phyloP scores from a whole-genome alignment of 2,113 vertebrate genomes.

The Catharus minimus region DNA sequence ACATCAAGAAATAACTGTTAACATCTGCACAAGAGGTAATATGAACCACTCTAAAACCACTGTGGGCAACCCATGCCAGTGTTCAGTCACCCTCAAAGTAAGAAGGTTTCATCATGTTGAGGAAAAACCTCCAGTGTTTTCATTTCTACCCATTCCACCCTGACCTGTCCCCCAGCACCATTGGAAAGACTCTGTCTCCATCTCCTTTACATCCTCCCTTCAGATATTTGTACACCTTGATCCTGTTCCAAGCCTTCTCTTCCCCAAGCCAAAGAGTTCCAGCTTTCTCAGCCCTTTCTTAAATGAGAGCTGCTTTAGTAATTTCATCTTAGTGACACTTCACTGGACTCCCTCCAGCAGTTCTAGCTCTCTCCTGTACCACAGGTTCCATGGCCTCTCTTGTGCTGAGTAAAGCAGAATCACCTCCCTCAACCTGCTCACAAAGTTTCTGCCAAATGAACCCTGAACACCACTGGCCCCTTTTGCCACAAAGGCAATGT shows the following conservation, averaged over 20 bases:
- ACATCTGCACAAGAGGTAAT: not conserved
- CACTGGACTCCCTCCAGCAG: not conserved
- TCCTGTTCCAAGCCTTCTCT: not conserved
- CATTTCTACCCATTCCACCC: not conserved
- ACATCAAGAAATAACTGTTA: not conserved
- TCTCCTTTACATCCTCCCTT: not conserved
- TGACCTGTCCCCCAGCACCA: not conserved
- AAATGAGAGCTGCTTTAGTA: not conserved
- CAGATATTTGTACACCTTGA: accelerated
- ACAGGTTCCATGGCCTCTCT: not conserved
- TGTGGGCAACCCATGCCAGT: not conserved
- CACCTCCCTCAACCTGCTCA: not conserved
- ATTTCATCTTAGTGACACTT: not conserved
- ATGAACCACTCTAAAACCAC: not conserved
- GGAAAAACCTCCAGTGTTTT: not conserved
- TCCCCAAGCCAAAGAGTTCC: not conserved
- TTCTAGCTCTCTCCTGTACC: not conserved
- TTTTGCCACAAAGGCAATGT: not conserved
- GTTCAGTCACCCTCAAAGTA: not conserved
- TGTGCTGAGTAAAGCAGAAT: not conserved
- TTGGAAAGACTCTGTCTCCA: not conserved
- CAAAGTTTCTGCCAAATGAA: not conserved
- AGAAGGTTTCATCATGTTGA: not conserved
- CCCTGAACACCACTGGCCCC: accelerated
- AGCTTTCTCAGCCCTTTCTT: not conserved